Percentiles rank a stretch among this genome's conserved stretches.
Evolutionary conservation across 2,797 vertebrate genomes (phyloP).

Genomic region (Enoplosus armatus): DNA sequence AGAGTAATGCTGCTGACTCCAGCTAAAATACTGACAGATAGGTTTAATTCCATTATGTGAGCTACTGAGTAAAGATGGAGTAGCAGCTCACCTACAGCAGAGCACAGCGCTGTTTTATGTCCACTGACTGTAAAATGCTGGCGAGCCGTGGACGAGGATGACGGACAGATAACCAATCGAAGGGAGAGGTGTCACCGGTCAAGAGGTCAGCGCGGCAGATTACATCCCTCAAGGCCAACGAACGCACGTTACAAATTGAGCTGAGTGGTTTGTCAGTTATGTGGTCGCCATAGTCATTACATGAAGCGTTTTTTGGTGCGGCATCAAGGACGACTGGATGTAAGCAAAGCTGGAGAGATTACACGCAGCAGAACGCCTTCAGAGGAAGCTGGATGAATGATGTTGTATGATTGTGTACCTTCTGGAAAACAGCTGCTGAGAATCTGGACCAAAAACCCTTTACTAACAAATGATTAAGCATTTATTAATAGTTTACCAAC

Average conservation of each 20-base stretch:
- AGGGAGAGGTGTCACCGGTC: constrained; percentile 40
- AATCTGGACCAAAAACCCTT: background rate
- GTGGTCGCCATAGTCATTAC: constrained; percentile 50
- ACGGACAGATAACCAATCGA: constrained; percentile 53
- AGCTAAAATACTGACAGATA: constrained; percentile 66
- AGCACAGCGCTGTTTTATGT: constrained; percentile 10
- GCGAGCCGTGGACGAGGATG: constrained; percentile 33
- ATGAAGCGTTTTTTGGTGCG: constrained; percentile 40
- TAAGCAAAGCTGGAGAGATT: constrained; percentile 29
- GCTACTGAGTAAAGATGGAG: constrained; percentile 41
- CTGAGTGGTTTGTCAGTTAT: constrained; percentile 61
- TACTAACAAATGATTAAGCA: background rate
- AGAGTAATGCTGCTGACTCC: constrained; percentile 71
- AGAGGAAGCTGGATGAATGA: too few relatives aligned
- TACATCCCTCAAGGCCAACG: constrained; percentile 67
- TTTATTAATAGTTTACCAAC: background rate
- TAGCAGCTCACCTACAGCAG: constrained; percentile 45
- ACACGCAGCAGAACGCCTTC: background rate
- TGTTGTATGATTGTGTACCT: background rate
- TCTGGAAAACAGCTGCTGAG: background rate
- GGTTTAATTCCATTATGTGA: constrained; percentile 78
- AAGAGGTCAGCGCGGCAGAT: constrained; percentile 54
- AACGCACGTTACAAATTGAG: constrained; percentile 42
- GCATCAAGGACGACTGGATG: constrained; percentile 59
- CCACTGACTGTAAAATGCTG: constrained; percentile 12